Evolutionary conservation across 2,888 invertebrate species (phyloP).

Genomic region (Drymonia ruficornis): DNA sequence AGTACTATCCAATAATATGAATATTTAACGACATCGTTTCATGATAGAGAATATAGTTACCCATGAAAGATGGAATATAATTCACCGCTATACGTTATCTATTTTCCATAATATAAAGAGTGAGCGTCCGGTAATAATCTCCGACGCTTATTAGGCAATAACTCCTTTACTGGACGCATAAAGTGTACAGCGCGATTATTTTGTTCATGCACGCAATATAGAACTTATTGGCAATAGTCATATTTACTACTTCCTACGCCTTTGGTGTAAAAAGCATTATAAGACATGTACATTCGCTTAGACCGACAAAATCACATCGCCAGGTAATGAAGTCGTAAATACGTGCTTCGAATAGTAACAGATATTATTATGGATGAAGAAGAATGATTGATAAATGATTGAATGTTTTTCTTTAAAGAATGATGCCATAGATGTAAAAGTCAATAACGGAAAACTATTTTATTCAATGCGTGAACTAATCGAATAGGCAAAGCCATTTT

Average conservation of each 20-base stretch:
- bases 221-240: conserved; percentile 29
- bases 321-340: background rate
- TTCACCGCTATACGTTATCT: conserved; percentile 16
- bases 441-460: background rate
- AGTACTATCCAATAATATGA: too few relatives aligned
- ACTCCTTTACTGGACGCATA: conserved; percentile 44
- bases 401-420: background rate
- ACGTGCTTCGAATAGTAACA: background rate
- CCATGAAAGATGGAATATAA: background rate
- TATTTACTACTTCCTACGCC: conserved; percentile 19
- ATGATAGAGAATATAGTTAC: background rate
- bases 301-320: too few relatives aligned
- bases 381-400: too few relatives aligned
- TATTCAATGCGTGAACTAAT: background rate
- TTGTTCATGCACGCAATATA: conserved; percentile 42
- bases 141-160: conserved; percentile 45
- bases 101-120: conserved; percentile 26
- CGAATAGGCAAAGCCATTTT: background rate
- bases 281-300: background rate
- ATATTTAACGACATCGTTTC: background rate
- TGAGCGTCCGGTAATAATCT: conserved; percentile 34
- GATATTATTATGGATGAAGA: background rate
- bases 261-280: background rate
- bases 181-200: conserved; percentile 42
- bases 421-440: background rate